Evolutionary conservation across 2,113 vertebrate genomes (phyloP).

Genomic region (Pangasianodon gigas): DNA sequence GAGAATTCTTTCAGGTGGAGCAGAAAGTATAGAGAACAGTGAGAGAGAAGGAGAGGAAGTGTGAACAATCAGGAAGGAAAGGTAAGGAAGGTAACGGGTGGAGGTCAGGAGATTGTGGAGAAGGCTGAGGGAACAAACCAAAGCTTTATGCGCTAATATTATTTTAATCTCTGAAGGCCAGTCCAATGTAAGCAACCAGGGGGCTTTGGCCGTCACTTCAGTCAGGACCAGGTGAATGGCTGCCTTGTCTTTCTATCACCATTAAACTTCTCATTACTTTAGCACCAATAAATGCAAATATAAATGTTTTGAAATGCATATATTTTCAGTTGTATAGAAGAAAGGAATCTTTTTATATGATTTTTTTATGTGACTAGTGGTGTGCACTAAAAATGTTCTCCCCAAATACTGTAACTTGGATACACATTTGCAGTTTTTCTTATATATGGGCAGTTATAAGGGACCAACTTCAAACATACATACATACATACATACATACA

Average conservation of each 20-base stretch:
- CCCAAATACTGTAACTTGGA: not conserved
- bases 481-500: not conserved
- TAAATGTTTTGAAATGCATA: constrained; percentile 57
- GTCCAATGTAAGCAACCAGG: constrained; percentile 74
- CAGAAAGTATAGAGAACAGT: constrained; percentile 22
- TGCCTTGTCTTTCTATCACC: constrained; percentile 64
- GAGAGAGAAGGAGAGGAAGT: constrained; percentile 26
- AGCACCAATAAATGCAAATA: constrained; percentile 66
- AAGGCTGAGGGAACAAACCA: constrained; percentile 62
- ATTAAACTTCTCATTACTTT: constrained; percentile 70
- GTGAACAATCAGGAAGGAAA: not conserved
- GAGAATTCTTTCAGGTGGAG: not conserved
- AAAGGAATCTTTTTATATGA: constrained; percentile 46
- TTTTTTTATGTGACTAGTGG: not conserved
- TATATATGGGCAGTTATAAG: not conserved
- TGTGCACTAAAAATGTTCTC: not conserved
- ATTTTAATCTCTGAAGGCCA: constrained; percentile 73
- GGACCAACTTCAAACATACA: not conserved
- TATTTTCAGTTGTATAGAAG: constrained; percentile 60
- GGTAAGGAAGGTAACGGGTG: not conserved
- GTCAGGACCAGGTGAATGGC: constrained; percentile 68
- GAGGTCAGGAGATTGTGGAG: not conserved
- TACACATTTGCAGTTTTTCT: not conserved
- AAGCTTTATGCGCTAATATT: constrained; percentile 72
- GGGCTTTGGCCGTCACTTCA: constrained; percentile 73